These are phyloP conservation scores for Teleogryllus occipitalis DNA, from an alignment of 1,140 invertebrate genomes.

Conservation along the genomic window DNA sequence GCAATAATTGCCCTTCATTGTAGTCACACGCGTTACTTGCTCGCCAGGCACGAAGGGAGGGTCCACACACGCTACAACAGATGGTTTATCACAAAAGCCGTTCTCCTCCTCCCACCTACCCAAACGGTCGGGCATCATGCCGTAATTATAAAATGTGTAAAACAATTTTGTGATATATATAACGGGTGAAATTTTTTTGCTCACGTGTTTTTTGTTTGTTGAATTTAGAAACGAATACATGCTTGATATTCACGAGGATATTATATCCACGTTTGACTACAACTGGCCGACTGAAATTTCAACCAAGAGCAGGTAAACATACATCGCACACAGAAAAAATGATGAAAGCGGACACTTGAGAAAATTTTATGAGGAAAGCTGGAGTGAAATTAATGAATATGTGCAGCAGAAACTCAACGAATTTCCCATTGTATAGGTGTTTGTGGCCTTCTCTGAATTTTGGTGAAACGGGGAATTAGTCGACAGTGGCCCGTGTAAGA, in stretches of 20 bases:
- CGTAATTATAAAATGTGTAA: conserved; percentile 1
- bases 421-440: too few species aligned
- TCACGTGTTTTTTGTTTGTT: background rate
- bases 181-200: background rate
- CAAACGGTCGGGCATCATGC: background rate
- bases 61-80: background rate
- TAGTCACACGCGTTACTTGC: background rate
- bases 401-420: too few species aligned
- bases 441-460: too few species aligned
- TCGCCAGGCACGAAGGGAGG: background rate
- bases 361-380: too few species aligned
- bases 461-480: too few species aligned
- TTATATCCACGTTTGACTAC: background rate
- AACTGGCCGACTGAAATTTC: background rate
- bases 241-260: background rate
- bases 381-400: too few species aligned
- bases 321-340: background rate
- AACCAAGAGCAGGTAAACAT: background rate
- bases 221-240: background rate
- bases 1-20: background rate
- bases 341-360: too few species aligned
- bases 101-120: background rate
- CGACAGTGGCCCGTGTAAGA: too few species aligned
- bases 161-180: background rate
- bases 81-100: background rate